Evolutionary conservation across 2,113 vertebrate species (phyloP), one percentile per base, ranked within the genome.

Genomic region (Rhea americana): DNA sequence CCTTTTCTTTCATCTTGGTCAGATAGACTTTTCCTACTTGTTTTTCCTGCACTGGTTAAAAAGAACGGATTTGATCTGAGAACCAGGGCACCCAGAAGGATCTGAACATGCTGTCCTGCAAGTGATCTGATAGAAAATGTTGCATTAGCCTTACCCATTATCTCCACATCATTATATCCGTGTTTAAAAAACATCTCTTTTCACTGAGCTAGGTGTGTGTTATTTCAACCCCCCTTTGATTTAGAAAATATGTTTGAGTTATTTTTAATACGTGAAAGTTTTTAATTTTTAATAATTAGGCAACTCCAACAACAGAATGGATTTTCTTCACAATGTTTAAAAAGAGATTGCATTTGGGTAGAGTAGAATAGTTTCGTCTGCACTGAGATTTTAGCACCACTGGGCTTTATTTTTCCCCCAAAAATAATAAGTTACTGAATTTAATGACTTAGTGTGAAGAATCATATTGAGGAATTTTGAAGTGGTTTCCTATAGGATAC

Each of bases 331-430:
- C 68, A 19, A n/a, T 35, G 72, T 83, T 93, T 72, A 56, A 85
- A 81, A 91, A 63, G 45, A 80, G 92, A 85, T 78, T 93, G 21
- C 28, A 56, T 87, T 55, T 85, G 22, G 74, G 56, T 85, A 28
- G 28, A 32, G 53, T 28, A 55, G 51, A 53, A 13, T 55, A 15
- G 28, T 18, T 56, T 56, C 28, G 48, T 87, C 59, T 83, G 22
- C 71, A 56, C 79, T 85, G 85, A 74, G 51, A 90, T 91, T 93
- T 75, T 63, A 86, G 65, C 18, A 67, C 71, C 87, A 51, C 48
- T 93, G 70, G 26, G 82, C 28, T 91, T 93, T 93, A 43, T 89
- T 92, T 72, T 43, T 45, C 45, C 53, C 41, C 3, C 1, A 28
- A 82, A 91, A 87, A 19, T 61, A 94, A 58, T 84, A 85, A 91